Base-by-base conservation (phyloP, 64 coral and sea anemone species). In the Montipora foliosa region DNA sequence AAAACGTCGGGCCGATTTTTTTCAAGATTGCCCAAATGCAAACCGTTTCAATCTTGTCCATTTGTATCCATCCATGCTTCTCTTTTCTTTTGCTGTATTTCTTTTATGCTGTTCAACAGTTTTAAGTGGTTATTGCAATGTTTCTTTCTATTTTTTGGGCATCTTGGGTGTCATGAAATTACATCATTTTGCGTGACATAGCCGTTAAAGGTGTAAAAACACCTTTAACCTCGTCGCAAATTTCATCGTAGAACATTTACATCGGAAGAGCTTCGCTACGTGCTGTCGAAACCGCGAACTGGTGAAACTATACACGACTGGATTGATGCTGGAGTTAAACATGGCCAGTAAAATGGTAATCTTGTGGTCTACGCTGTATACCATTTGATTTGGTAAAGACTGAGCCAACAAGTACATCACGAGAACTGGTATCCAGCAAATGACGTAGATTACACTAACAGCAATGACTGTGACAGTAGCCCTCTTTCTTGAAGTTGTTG, bases 351-450 rank as follows among this genome's bases (percentile, higher is more conserved):
- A 16, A 16, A 84, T 69, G 6, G 81, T 84, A 44, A 84, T n/a
- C 46, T 20, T 45, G 11, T 84, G 81, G 8, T 47, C 3, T 8
- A 6, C 58, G n/a, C 81, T 84, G 81, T 47, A 16, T 9, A 84
- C 16, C 44, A 47, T 68, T 7, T n/a, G 29, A 3, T 69, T 48
- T 19, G 61, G 81, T 10, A 69, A 44, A 5, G 60, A 20, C 8
- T 70, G 62, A 12, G 46, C 62, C 44, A 68, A 66, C 15, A 13
- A 47, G 44, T 84, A 84, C 81, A 84, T 84, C 37, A 68, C 62
- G 8, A 84, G 81, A 5, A 84, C 81, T 68, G 81, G 81, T 19
- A 84, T 61, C 81, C 81, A 84, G 9, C 81, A 84, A 68, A 68
- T 84, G 81, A 13, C 81, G 44, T 84, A 84, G 81, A 84, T 84